Base-by-base conservation (phyloP, 2,888 invertebrate genomes). In the Sphaerophoria taeniata region DNA sequence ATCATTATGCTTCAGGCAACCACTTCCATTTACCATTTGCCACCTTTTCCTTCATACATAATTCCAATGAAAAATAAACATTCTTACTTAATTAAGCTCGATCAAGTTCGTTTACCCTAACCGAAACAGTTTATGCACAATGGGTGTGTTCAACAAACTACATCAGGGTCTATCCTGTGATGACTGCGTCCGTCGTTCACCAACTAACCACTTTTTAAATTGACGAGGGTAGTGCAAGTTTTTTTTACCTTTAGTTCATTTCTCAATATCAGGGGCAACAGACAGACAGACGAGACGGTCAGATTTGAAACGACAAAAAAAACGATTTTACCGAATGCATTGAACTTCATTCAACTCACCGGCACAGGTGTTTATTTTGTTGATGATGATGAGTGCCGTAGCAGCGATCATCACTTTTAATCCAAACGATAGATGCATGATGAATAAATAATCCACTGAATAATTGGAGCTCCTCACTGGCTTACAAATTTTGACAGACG, bases 261-360 rank as follows among this genome's bases (percentile, higher is more conserved):
- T 31, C 74, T 83, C 78, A 83, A 74, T 78, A 78, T 78, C 83
- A 83, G 16, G 79, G 79, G 16, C 79, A 76, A 71, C 55, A 70
- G 49, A 75, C 61, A 24, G 24, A 24, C 24, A 24, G 24, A 24
- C 24, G 24, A 24, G 24, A 24, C 24, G 24, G 24, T 24, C 24
- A 24, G 24, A 24, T 24, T 24, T 24, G 24, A 24, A 24, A 24
- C 24, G 24, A 72, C 4, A 3, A 2, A 31, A 33, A 61, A 63
- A 61, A 53, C 61, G 5, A 16, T 12, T 14, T 11, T 16, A 39
- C 16, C 65, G 70, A 49, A 14, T 74, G 61, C 53, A 75, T 71
- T 70, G 77, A 82, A 77, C 74, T 81, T 69, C 24, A 87, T 79
- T 71, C 81, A 58, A 88, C 88, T 89, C 87, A 89, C 88, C 88